phyloP scores from a whole-genome alignment of 2,113 vertebrate genomes.

The Odontesthes bonariensis region DNA sequence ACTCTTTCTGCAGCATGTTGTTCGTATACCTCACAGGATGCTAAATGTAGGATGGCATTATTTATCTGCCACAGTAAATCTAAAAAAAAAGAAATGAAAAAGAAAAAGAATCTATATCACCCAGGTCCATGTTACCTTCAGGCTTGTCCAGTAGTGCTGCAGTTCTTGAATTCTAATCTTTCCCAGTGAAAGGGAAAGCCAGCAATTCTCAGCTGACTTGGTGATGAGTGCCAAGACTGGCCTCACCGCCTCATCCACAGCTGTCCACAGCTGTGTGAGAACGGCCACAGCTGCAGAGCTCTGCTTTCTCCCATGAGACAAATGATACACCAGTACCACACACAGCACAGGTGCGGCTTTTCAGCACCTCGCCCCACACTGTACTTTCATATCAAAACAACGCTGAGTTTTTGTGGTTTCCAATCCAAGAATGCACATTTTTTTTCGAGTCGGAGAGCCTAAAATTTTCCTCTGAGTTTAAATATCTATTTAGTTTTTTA shows the following conservation, averaged over 20 bases:
- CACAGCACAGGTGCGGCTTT: constrained; percentile 45
- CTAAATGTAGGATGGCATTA: constrained; percentile 23
- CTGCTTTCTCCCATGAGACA: constrained; percentile 54
- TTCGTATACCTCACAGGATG: constrained; percentile 37
- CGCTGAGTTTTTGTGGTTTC: constrained; percentile 23
- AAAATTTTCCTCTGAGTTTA: constrained; percentile 11
- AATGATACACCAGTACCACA: constrained; percentile 62
- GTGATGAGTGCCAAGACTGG: constrained; percentile 44
- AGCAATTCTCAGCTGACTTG: constrained; percentile 46
- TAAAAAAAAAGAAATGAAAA: not conserved
- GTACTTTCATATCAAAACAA: constrained; percentile 52
- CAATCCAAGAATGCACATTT: not conserved
- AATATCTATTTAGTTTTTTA: not conserved
- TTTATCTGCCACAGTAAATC: constrained; percentile 12
- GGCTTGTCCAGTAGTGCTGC: not conserved
- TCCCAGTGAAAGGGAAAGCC: constrained; percentile 27
- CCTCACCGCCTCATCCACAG: constrained; percentile 51
- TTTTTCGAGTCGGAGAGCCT: not conserved
- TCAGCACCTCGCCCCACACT: constrained; percentile 11
- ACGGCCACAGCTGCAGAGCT: constrained; percentile 69
- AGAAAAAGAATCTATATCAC: not conserved
- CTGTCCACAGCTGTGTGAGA: constrained; percentile 70
- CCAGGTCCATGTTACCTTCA: not conserved
- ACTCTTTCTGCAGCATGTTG: constrained; percentile 20
- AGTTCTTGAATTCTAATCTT: constrained; percentile 6